These are phyloP conservation scores for Cuniculus paca DNA, from an alignment of 2,797 vertebrate genomes.

Conservation along the genomic window DNA sequence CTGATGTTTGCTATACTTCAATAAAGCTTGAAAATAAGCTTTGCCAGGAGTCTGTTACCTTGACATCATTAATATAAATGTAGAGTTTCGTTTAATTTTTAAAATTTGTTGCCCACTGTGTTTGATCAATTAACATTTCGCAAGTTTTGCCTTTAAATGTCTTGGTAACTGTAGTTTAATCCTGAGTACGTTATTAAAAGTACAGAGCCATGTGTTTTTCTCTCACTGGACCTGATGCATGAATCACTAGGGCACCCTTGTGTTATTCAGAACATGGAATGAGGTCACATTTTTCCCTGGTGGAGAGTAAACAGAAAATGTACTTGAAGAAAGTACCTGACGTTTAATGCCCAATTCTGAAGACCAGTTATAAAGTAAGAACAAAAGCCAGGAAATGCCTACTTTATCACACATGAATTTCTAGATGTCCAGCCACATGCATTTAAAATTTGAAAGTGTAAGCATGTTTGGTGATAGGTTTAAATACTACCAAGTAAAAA, in stretches of 20 bases:
- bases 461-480: background rate
- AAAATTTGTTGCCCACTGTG: background rate
- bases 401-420: background rate
- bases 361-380: background rate
- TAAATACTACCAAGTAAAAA: background rate
- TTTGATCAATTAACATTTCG: background rate
- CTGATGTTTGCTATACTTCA: background rate
- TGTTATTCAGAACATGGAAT: conserved; percentile 62
- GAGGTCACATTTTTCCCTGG: conserved; percentile 31
- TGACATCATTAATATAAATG: background rate
- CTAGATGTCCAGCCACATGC: background rate
- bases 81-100: background rate
- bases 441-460: background rate
- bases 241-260: conserved; percentile 27
- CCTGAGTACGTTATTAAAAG: background rate
- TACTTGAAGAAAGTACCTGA: background rate
- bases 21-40: background rate
- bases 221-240: background rate
- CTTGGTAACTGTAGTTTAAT: background rate
- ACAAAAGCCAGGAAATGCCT: background rate
- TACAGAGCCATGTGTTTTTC: background rate
- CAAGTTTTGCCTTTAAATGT: background rate
- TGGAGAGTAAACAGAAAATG: conserved; percentile 8
- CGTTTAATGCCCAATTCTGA: background rate
- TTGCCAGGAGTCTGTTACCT: background rate